Base-by-base conservation (phyloP, 2,888 invertebrate genomes). In the Gymnocheta viridis region DNA sequence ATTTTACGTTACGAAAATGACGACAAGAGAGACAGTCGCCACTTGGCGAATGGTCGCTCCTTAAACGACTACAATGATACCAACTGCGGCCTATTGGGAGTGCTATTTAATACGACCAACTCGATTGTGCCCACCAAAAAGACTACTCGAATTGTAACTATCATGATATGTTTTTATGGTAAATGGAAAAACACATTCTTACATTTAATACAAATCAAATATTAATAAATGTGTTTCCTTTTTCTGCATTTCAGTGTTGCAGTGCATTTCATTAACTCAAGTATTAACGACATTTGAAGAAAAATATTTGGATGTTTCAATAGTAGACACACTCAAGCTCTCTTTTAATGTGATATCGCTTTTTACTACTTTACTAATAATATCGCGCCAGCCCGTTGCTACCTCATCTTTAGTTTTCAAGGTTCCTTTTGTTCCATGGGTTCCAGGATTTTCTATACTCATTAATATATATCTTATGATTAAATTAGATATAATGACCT, bases 381-480 rank as follows among this genome's bases (percentile, higher is more conserved):
- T 96, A 47, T 92, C 93, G 0, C 89, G 93, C 0, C 95, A 96
- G 87, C 95, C 95, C 0, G 93, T 93, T 6, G 94, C 95, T 0
- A 93, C 93, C 47, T 93, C 93, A 89, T 93, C 93, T 85, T 91
- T 95, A 1, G 93, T 94, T 0, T 96, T 96, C 89, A 94, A 94
- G 35, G 95, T 97, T 5, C 98, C 98, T 0, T 91, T 95, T 17
- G 96, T 98, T 0, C 98, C 98, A 2, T 92, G 96, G 79, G 91
- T 98, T 69, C 98, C 98, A 0, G 95, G 95, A 44, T 88, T 96
- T 56, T 97, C 97, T 89, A 95, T 97, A 85, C 93, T 97, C 87
- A 93, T 96, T 54, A 98, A 98, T 89, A 93, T 97, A 74, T 96
- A 97, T 90, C 92, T 98, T 24, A 97, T 98, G 97, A 87, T 90